phyloP scores from a whole-genome alignment of 2,113 vertebrate genomes.

The Gallinago media region DNA sequence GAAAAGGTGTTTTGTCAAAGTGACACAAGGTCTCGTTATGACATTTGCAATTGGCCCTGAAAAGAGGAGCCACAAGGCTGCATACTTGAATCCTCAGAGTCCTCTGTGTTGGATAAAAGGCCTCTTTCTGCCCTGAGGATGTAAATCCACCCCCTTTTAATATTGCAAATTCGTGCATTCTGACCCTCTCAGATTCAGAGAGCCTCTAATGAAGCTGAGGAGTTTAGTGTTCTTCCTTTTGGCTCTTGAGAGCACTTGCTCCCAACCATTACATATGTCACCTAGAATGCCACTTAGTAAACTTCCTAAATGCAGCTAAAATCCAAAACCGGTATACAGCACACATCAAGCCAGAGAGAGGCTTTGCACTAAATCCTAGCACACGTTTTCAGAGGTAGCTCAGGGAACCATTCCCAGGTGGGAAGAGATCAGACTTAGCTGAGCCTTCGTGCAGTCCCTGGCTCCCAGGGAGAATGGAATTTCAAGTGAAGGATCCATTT shows the following conservation, averaged over 20 bases:
- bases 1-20: background rate
- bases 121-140: background rate
- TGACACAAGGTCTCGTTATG: background rate
- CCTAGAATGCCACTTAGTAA: background rate
- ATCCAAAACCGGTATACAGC: background rate
- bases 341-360: background rate
- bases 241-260: background rate
- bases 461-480: background rate
- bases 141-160: background rate
- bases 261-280: background rate
- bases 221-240: background rate
- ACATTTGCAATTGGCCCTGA: background rate
- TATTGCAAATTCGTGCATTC: background rate
- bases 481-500: background rate
- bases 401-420: background rate
- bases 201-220: background rate
- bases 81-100: background rate
- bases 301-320: background rate
- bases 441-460: background rate
- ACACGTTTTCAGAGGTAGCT: background rate
- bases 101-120: background rate
- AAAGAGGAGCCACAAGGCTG: background rate
- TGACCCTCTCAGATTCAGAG: background rate
- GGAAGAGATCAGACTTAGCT: background rate
- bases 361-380: background rate